Evolutionary conservation across 2,797 vertebrate genomes (phyloP).

Genomic region (Aythya fuligula): DNA sequence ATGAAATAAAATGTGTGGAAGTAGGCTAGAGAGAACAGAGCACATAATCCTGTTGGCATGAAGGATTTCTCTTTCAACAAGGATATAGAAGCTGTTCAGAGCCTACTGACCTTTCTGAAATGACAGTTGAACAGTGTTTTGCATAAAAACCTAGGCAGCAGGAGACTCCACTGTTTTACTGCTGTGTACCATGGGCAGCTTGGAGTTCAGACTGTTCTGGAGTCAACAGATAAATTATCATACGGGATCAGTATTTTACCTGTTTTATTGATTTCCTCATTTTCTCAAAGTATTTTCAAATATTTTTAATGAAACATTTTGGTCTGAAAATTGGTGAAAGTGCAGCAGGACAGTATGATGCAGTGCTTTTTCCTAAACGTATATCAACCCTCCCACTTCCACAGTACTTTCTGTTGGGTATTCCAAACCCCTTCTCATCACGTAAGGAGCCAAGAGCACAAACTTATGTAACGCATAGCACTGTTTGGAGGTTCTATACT

Average conservation of each 20-base stretch:
- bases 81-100: not conserved
- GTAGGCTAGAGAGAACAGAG: not conserved
- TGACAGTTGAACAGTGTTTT: not conserved
- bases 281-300: not conserved
- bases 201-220: not conserved
- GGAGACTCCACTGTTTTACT: not conserved
- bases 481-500: not conserved
- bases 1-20: not conserved
- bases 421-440: not conserved
- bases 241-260: fast-evolving
- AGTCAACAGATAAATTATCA: not conserved
- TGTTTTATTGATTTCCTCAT: not conserved
- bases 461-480: not conserved
- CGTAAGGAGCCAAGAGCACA: not conserved
- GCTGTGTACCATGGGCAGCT: not conserved
- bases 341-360: not conserved
- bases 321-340: not conserved
- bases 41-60: not conserved
- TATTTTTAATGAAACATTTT: not conserved
- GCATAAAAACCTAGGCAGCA: not conserved
- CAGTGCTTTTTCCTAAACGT: not conserved
- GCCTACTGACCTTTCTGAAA: not conserved
- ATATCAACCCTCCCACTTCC: not conserved
- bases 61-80: not conserved
- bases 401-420: not conserved